Base-by-base conservation (phyloP, 2,797 vertebrate species). In the Kryptolebias ocellatus region DNA sequence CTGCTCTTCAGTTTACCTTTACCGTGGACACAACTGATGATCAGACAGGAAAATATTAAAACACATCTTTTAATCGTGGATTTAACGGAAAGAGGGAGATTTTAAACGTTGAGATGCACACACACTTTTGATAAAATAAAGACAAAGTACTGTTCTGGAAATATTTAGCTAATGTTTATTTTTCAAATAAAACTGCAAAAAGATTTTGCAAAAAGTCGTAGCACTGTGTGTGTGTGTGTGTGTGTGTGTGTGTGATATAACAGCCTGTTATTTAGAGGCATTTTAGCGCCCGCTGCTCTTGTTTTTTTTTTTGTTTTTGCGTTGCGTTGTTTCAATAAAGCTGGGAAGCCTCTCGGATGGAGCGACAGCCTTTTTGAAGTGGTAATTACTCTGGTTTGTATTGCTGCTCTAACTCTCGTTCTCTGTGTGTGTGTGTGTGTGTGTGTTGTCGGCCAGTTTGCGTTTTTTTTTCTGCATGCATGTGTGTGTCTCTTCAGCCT, bases 371-470 rank as follows among this genome's bases (percentile, higher is more conserved):
- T 72, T 81, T 92, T 90, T 91, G 86, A 91, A 89, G 90, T 90
- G 87, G 87, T 90, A 92, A 90, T 92, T 91, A 85, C 81, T 87
- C 81, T 82, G 80, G 87, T 89, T 90, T 83, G 83, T 85, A 71
- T 81, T 61, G 74, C 76, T 59, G 49, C 69, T 64, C 20, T 1
- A 68, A 53, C 63, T 46, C 61, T 18, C 77, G 42, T 37, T 37
- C 58, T 57, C 69, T 44, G 45, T 59, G 44, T 67, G 53, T 12
- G 31, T 72, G 20, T 56, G 28, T 18, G 31, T 72, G n/a, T 63
- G 34, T 18, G 58, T 75, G 52, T 50, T 72, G 62, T 49, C 6
- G 71, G 63, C 81, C 44, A 64, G 47, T 81, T 70, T 70, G 53
- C n/a, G 15, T 70, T 28, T 63, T 15, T 63, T 15, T 69, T 57